Evolutionary conservation across 2,888 invertebrate genomes (phyloP).

Genomic region (Drosophila prostipennis): DNA sequence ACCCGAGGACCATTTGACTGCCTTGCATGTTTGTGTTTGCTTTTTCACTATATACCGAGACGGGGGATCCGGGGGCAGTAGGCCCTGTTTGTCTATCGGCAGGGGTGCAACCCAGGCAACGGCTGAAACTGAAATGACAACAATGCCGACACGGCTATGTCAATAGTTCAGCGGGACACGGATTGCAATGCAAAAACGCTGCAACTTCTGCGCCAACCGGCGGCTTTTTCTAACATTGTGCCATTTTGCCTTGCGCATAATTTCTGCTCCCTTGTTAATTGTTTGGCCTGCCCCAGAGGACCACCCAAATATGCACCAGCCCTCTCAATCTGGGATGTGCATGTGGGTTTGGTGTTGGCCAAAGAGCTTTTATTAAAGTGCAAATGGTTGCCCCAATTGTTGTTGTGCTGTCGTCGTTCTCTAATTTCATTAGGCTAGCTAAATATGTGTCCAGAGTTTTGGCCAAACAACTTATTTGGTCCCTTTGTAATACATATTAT

Average conservation of each 20-base stretch:
- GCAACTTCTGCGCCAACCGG: conserved; percentile 19
- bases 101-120: conserved; percentile 20
- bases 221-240: conserved; percentile 27
- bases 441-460: conserved; percentile 14
- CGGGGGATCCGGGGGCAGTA: background rate
- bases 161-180: conserved; percentile 45
- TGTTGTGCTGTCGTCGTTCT: conserved; percentile 21
- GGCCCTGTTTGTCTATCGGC: conserved; percentile 40
- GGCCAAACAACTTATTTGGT: conserved; percentile 42
- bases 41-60: conserved; percentile 6
- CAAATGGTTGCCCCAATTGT: conserved; percentile 38
- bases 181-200: conserved; percentile 25
- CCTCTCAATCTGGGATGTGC: background rate
- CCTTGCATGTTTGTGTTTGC: conserved; percentile 44
- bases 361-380: conserved; percentile 34
- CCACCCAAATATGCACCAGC: background rate
- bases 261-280: conserved; percentile 30
- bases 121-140: conserved; percentile 26
- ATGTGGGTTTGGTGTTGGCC: conserved; percentile 17
- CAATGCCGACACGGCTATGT: conserved; percentile 50
- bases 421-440: conserved; percentile 63
- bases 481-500: too few relatives aligned
- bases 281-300: conserved; percentile 3
- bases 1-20: conserved; percentile 32
- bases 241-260: conserved; percentile 39